Evolutionary conservation across 2,888 invertebrate species (phyloP).

Genomic region (Saturnia japonica): DNA sequence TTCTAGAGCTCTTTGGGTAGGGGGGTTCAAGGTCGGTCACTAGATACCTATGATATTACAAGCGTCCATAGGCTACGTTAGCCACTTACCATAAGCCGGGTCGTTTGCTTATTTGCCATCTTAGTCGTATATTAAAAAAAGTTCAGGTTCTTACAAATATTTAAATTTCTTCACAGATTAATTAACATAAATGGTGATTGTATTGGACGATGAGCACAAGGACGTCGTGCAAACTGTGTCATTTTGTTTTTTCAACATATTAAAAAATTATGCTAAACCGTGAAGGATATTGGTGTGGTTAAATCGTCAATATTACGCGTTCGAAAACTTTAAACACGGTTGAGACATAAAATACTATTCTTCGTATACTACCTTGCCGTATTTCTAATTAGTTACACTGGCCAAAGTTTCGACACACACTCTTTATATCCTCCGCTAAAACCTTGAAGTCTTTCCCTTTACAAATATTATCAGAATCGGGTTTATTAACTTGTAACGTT

Average conservation of each 20-base stretch:
- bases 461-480: conserved; percentile 9
- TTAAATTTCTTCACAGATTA: too few species aligned
- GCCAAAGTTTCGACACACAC: not conserved
- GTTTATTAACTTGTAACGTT: conserved; percentile 19
- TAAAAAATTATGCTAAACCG: not conserved
- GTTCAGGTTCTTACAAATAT: too few species aligned
- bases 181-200: not conserved
- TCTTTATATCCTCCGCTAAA: not conserved
- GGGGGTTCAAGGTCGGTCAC: too few species aligned
- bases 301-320: not conserved
- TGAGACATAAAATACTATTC: not conserved
- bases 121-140: too few species aligned
- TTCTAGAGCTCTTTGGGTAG: too few species aligned
- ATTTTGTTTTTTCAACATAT: not conserved
- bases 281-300: not conserved
- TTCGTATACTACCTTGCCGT: not conserved
- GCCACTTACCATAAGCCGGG: too few species aligned
- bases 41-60: too few species aligned
- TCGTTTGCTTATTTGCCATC: too few species aligned
- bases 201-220: not conserved
- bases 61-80: too few species aligned
- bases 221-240: not conserved
- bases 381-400: not conserved
- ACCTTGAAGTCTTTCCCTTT: conserved; percentile 3
- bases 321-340: not conserved